Evolutionary conservation across 2,888 invertebrate species (phyloP).

Genomic region (Eumacrocentrus americanus): DNA sequence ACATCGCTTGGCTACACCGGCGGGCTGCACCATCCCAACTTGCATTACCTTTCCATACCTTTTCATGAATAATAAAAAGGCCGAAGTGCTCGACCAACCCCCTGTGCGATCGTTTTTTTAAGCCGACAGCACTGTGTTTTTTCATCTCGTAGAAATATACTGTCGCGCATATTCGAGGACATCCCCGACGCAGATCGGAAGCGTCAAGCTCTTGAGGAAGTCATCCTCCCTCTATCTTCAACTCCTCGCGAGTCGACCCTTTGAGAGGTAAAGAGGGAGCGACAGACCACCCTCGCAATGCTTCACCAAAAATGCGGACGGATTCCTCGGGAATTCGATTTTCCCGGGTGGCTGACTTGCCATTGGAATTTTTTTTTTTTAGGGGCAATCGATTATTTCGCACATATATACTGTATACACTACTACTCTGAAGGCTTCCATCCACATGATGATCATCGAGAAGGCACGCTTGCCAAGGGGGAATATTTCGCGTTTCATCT

Average conservation of each 20-base stretch:
- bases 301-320: constrained; percentile 23
- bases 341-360: constrained; percentile 13
- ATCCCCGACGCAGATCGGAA: constrained; percentile 28
- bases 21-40: too few relatives aligned
- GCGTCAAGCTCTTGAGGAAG: constrained; percentile 19
- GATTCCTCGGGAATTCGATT: constrained; percentile 20
- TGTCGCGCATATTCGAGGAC: constrained; percentile 38
- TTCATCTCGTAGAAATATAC: constrained; percentile 56
- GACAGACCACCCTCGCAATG: constrained; percentile 18
- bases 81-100: constrained; percentile 46
- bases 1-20: constrained; percentile 14
- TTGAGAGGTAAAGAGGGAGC: constrained; percentile 6
- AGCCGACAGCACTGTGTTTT: constrained; percentile 54
- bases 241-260: too few relatives aligned
- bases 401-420: constrained; percentile 1
- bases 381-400: constrained; percentile 23
- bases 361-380: not conserved
- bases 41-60: constrained; percentile 25
- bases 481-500: too few relatives aligned
- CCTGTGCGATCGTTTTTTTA: constrained; percentile 47
- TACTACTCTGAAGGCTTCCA: constrained; percentile 4
- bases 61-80: constrained; percentile 62
- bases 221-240: constrained; percentile 8
- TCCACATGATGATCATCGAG: not conserved
- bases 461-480: not conserved